Evolutionary conservation across 1,140 invertebrate species (phyloP).

Genomic region (Calephelis virginiensis): DNA sequence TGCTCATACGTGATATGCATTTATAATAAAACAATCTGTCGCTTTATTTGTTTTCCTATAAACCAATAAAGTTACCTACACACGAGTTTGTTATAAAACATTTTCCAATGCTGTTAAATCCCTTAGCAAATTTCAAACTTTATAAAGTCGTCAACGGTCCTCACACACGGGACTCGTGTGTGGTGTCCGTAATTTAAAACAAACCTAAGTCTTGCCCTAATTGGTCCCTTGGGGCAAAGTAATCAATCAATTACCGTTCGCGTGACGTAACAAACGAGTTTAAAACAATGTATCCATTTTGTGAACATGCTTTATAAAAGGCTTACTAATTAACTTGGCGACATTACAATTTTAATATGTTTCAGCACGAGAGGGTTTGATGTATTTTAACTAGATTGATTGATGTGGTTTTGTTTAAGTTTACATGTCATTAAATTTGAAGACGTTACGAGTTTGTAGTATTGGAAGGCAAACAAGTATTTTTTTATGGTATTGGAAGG

Average conservation of each 20-base stretch:
- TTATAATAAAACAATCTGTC: too few species aligned
- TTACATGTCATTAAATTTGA: too few species aligned
- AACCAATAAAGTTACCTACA: not conserved
- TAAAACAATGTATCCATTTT: conserved; percentile 35
- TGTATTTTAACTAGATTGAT: conserved; percentile 25
- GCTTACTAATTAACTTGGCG: conserved; percentile 29
- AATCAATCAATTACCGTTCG: conserved; percentile 34
- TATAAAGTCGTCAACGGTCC: too few species aligned
- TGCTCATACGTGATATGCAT: too few species aligned
- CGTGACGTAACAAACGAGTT: conserved; percentile 34
- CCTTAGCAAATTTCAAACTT: not conserved
- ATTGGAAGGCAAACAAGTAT: too few species aligned
- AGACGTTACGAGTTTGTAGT: too few species aligned
- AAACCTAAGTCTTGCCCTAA: conserved; percentile 8
- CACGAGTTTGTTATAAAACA: not conserved
- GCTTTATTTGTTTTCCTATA: too few species aligned
- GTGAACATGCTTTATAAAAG: conserved; percentile 34
- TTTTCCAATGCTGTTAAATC: not conserved
- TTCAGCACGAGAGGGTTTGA: conserved; percentile 28
- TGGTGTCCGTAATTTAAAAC: not conserved
- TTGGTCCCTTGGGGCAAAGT: conserved; percentile 21
- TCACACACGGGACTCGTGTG: not conserved
- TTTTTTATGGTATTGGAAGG: too few species aligned
- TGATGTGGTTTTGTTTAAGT: conserved; percentile 19
- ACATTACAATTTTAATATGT: conserved; percentile 32